These are phyloP conservation scores for Leptinotarsa tumamoca DNA, from an alignment of 2,888 invertebrate species.

Conservation along the genomic window DNA sequence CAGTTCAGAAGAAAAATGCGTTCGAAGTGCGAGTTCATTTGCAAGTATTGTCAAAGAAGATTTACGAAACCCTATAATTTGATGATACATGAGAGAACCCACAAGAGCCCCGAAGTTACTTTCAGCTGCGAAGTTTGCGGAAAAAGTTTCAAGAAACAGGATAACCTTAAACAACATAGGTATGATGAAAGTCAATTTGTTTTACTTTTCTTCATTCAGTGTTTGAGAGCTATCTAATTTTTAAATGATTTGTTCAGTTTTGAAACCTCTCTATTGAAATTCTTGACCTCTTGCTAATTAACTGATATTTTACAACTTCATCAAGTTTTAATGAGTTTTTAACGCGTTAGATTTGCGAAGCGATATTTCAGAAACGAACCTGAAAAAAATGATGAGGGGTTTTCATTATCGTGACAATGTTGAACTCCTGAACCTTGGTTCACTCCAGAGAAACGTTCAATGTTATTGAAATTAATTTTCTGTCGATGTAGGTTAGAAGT, in stretches of 20 bases:
- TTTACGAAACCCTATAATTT: slow-evolving; percentile 99
- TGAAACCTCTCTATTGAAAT: not conserved
- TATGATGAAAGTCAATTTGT: slow-evolving; percentile 61
- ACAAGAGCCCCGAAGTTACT: slow-evolving; percentile 95
- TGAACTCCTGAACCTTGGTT: too few relatives aligned
- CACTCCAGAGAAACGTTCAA: too few relatives aligned
- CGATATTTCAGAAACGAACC: too few relatives aligned
- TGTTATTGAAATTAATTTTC: too few relatives aligned
- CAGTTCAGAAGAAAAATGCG: slow-evolving; percentile 90
- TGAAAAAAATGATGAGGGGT: too few relatives aligned
- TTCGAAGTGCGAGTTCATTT: slow-evolving; percentile 97
- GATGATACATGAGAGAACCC: slow-evolving; percentile 98
- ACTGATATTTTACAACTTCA: too few relatives aligned
- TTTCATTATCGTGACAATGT: too few relatives aligned
- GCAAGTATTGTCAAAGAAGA: slow-evolving; percentile 96
- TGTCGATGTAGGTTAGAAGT: too few relatives aligned
- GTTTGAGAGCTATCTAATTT: not conserved
- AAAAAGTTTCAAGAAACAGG: slow-evolving; percentile 97
- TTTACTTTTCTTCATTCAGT: not conserved
- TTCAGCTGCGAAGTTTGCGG: slow-evolving; percentile 98
- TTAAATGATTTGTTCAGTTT: not conserved
- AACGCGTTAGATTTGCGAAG: too few relatives aligned
- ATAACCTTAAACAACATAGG: slow-evolving; percentile 95
- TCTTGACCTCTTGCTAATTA: not conserved
- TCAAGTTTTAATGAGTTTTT: too few relatives aligned